Evolutionary conservation across 2,113 vertebrate species (phyloP).

Genomic region (Syngnathus typhle): DNA sequence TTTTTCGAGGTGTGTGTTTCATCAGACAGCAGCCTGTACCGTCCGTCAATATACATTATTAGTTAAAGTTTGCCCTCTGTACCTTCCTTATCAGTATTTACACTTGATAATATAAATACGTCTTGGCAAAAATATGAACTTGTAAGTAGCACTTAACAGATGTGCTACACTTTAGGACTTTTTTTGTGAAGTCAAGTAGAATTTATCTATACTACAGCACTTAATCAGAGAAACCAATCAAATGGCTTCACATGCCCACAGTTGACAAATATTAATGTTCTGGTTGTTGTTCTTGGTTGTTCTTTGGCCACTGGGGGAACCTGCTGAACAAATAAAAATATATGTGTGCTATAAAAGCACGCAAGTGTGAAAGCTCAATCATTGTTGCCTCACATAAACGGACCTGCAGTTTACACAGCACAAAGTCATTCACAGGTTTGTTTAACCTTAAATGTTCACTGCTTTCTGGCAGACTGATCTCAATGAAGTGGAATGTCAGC

Average conservation of each 20-base stretch:
- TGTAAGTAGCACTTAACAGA: background rate
- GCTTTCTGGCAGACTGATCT: background rate
- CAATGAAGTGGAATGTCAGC: background rate
- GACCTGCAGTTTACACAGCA: constrained; percentile 5
- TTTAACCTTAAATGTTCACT: constrained; percentile 5
- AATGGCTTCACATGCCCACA: too few species aligned
- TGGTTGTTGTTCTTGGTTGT: constrained; percentile 8
- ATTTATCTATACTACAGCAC: too few species aligned
- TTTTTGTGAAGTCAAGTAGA: background rate
- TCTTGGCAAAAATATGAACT: background rate
- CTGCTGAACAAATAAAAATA: constrained; percentile 23
- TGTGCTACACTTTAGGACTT: background rate
- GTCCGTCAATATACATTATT: background rate
- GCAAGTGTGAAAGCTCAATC: constrained; percentile 9
- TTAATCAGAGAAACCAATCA: too few species aligned
- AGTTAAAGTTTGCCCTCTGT: background rate
- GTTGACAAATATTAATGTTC: too few species aligned
- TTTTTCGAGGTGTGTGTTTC: background rate
- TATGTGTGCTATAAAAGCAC: constrained; percentile 20
- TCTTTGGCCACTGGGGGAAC: constrained; percentile 11
- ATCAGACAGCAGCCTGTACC: background rate
- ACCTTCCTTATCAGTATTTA: background rate
- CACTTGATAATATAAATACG: background rate
- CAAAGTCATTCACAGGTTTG: background rate
- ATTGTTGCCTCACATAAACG: constrained; percentile 3